A percentile compares a stretch with the other conserved stretches of the same genome.
Evolutionary conservation across 2,888 invertebrate genomes (phyloP).

Genomic region (Elmis aenea): DNA sequence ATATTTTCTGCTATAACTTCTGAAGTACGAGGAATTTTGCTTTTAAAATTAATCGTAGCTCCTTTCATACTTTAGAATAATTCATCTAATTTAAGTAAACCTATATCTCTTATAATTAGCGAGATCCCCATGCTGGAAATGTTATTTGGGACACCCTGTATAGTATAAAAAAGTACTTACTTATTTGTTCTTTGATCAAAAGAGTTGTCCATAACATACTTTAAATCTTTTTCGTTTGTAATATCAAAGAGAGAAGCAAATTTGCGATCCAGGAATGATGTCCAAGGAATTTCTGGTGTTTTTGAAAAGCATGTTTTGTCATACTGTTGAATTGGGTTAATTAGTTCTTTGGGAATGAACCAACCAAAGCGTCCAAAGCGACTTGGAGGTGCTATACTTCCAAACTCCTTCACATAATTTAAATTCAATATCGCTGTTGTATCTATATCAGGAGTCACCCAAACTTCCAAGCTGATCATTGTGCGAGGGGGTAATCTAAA

Average conservation of each 20-base stretch:
- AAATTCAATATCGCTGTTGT: slow-evolving; percentile 44
- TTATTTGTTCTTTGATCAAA: slow-evolving; percentile 28
- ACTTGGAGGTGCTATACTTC: slow-evolving; percentile 52
- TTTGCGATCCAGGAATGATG: slow-evolving; percentile 48
- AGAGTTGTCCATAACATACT: slow-evolving; percentile 36
- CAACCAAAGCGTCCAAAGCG: slow-evolving; percentile 62
- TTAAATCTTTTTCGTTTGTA: slow-evolving; percentile 33
- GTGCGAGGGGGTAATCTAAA: no score
- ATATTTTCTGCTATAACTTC: no score
- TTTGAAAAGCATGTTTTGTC: slow-evolving; percentile 12
- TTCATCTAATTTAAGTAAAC: no score
- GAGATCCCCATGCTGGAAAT: no score
- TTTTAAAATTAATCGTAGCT: no score
- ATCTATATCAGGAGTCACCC: slow-evolving; percentile 61
- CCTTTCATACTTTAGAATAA: no score
- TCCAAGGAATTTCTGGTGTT: slow-evolving; percentile 48
- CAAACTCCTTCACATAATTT: slow-evolving; percentile 49
- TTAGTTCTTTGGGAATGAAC: slow-evolving; percentile 54
- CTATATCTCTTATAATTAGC: no score
- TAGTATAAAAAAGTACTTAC: slow-evolving; percentile 21
- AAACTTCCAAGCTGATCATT: slow-evolving; percentile 67
- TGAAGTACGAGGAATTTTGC: no score
- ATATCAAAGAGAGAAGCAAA: slow-evolving; percentile 51
- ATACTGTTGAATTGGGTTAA: slow-evolving; percentile 26
- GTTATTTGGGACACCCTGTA: no score